Percentiles rank a stretch among this genome's conserved stretches.
These are phyloP conservation scores for Phenganax subtilis DNA, from an alignment of 92 coral and sea anemone genomes.

Conservation along the genomic window DNA sequence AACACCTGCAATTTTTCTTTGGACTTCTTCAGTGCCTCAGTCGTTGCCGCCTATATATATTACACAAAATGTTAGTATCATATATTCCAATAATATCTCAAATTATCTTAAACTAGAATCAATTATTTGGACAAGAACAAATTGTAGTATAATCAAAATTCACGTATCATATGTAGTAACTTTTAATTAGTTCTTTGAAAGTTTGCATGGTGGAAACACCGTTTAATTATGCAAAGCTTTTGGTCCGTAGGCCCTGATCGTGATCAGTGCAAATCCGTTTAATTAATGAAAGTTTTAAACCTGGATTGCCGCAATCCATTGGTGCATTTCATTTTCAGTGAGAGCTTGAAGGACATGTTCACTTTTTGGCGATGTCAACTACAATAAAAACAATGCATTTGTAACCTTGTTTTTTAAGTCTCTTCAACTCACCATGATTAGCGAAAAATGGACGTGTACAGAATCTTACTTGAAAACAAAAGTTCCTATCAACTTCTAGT, in stretches of 20 bases:
- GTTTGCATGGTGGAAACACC: background rate
- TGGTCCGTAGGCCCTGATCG: background rate
- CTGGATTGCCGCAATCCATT: slow-evolving; percentile 95
- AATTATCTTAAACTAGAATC: too few species aligned
- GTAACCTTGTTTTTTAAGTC: too few species aligned
- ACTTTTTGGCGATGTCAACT: slow-evolving; percentile 84
- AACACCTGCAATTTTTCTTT: slow-evolving; percentile 86
- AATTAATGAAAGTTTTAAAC: slow-evolving; percentile 34
- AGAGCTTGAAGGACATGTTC: slow-evolving; percentile 90
- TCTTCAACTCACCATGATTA: background rate
- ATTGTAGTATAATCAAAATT: too few species aligned
- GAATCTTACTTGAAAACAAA: slow-evolving; percentile 75
- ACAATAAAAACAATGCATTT: background rate
- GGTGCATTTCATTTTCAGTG: slow-evolving; percentile 83
- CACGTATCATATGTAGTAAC: too few species aligned
- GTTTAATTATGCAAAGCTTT: too few species aligned
- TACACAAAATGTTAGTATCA: background rate
- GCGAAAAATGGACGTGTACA: background rate
- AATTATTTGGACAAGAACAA: too few species aligned
- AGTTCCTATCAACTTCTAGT: slow-evolving; percentile 80
- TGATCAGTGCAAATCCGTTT: background rate
- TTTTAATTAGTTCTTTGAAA: background rate
- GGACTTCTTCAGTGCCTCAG: slow-evolving; percentile 92
- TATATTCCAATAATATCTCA: too few species aligned
- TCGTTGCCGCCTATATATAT: slow-evolving; percentile 73